Base-by-base conservation (phyloP, 2,797 vertebrate genomes). In the Adelosebastes latens region DNA sequence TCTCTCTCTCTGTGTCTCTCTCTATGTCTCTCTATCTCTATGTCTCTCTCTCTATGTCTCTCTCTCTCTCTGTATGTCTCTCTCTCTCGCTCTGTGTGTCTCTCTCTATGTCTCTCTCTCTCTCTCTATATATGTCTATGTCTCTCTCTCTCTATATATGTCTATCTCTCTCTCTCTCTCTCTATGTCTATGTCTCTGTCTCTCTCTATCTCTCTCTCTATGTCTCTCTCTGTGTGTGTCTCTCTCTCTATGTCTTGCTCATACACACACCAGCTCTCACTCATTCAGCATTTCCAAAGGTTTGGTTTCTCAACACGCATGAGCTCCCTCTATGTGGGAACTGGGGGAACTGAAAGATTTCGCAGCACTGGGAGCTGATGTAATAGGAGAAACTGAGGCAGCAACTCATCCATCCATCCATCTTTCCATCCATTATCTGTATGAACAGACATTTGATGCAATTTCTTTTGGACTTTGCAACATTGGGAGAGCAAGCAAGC, bases 301-400 rank as follows among this genome's bases (percentile, higher is more conserved):
- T 73, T 60, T 70, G 29, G 49, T 76, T 81, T 89, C 79, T 75
- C 75, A 75, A 7, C 82, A 60, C 92, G 31, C 93, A 86, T 46
- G 84, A 83, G 93, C 94, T 76, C 94, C 94, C 94, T 87, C 94
- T 94, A 90, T 85, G 82, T 84, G 83, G 31, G 2, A 27, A 74
- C 77, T 9, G 18, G 9, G 8, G 78, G 90, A 88, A 94, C 76
- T 92, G 89, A 68, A 68, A 49, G 25, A 32, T 64, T 69, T 64
- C 52, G 22, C 61, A 59, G 77, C 79, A 27, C 24, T 25, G 39
- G 49, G 58, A 64, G 49, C 77, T 87, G 84, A 85, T 88, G 80
- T 76, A 81, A 89, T 52, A 31, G 61, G 32, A 68, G 49, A 75
- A 79, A 62, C 10, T 27, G 22, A 31, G 39, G 27, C 13, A 39